These are phyloP conservation scores for Drosophila kuntzei DNA, from an alignment of 2,888 invertebrate genomes.

Conservation along the genomic window DNA sequence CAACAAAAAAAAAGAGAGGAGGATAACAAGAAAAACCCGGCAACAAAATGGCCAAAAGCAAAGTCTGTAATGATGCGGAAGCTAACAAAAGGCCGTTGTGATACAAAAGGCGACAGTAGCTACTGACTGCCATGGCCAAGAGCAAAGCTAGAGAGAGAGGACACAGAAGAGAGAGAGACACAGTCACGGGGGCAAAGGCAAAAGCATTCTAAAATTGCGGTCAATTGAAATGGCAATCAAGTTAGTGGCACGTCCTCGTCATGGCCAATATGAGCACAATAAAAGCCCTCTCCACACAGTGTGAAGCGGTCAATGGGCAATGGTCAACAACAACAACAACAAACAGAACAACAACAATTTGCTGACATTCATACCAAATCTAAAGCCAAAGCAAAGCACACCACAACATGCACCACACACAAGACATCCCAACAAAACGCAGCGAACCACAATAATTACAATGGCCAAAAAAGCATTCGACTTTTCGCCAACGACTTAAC, in stretches of 20 bases:
- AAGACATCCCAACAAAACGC: constrained; percentile 41
- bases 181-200: constrained; percentile 20
- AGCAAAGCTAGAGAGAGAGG: constrained; percentile 17
- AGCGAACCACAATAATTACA: constrained; percentile 66
- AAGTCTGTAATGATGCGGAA: constrained; percentile 77
- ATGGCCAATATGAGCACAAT: constrained; percentile 62
- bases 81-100: constrained; percentile 67
- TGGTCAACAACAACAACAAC: constrained; percentile 9
- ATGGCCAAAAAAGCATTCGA: constrained; percentile 41
- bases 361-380: constrained; percentile 54
- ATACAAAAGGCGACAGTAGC: constrained; percentile 62
- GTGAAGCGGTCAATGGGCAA: constrained; percentile 16
- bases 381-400: constrained; percentile 15
- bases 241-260: constrained; percentile 77
- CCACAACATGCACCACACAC: constrained; percentile 21
- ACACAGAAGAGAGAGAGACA: neutral
- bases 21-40: constrained; percentile 14
- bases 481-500: constrained; percentile 32
- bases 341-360: constrained; percentile 44
- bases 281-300: constrained; percentile 46
- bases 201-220: constrained; percentile 77
- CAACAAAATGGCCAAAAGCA: constrained; percentile 64
- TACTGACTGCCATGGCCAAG: constrained; percentile 21
- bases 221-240: constrained; percentile 81
- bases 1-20: constrained; percentile 8